These are phyloP conservation scores for Gallinago paraguaiae DNA, from an alignment of 2,113 vertebrate species.

Conservation along the genomic window DNA sequence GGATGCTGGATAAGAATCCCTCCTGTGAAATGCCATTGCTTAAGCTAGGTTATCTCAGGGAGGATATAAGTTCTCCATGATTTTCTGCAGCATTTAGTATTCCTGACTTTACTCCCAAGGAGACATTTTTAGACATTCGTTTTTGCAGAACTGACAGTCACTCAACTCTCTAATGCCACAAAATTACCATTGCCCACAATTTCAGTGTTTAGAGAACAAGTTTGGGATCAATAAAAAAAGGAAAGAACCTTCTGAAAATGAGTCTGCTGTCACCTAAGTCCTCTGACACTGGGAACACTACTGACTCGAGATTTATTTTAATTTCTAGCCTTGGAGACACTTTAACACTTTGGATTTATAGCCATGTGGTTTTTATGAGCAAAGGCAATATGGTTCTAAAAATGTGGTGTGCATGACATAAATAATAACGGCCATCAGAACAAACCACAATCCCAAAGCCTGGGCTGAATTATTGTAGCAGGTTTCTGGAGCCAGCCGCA, in stretches of 20 bases:
- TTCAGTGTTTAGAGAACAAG: background rate
- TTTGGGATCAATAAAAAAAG: background rate
- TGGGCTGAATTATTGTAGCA: conserved; percentile 29
- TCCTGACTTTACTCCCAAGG: background rate
- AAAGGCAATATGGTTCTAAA: conserved; percentile 51
- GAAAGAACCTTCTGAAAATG: conserved; percentile 5
- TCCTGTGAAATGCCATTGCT: background rate
- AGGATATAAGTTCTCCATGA: background rate
- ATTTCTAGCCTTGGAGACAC: conserved; percentile 39
- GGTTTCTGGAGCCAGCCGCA: background rate
- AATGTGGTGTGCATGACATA: conserved; percentile 53
- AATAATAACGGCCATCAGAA: conserved; percentile 52
- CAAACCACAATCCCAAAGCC: conserved; percentile 46
- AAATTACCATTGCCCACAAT: background rate
- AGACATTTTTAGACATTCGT: background rate
- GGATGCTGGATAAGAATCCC: background rate
- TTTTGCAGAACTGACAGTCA: conserved; percentile 18
- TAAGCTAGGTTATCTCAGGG: background rate
- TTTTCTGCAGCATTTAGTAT: conserved; percentile 12
- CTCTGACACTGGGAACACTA: conserved; percentile 6
- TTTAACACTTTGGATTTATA: conserved; percentile 68
- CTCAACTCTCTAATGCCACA: conserved; percentile 4
- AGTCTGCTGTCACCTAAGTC: conserved; percentile 23
- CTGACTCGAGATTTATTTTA: conserved; percentile 51
- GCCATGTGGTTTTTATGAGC: conserved; percentile 60